Evolutionary conservation across 2,797 vertebrate genomes (phyloP).

Genomic region (Helostoma temminkii): DNA sequence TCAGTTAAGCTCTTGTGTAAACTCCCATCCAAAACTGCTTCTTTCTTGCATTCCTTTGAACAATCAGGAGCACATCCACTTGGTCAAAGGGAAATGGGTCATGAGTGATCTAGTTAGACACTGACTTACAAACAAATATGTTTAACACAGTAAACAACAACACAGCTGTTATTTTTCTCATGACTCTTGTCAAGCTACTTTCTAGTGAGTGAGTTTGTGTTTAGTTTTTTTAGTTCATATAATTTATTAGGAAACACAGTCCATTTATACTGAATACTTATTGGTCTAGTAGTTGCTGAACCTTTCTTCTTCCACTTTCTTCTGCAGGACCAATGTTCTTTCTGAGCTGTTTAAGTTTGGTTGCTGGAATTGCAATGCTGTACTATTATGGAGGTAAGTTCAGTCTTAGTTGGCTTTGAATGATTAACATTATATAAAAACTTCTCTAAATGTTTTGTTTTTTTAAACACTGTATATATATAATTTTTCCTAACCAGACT

Average conservation of each 20-base stretch:
- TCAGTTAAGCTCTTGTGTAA: constrained; percentile 63
- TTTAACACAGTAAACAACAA: constrained; percentile 16
- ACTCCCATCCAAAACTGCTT: constrained; percentile 43
- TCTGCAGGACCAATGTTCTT: constrained; percentile 75
- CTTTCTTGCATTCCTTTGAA: constrained; percentile 67
- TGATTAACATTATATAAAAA: not conserved
- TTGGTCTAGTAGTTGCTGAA: not conserved
- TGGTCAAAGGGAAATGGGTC: constrained; percentile 69
- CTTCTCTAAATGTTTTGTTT: not conserved
- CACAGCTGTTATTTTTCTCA: constrained; percentile 1
- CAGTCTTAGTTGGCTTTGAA: not conserved
- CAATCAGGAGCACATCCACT: constrained; percentile 47
- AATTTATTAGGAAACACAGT: not conserved
- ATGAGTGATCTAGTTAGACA: constrained; percentile 30
- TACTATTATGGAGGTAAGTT: constrained; percentile 78
- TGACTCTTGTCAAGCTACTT: not conserved
- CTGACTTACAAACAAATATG: constrained; percentile 13
- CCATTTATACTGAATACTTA: not conserved
- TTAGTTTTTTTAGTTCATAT: not conserved
- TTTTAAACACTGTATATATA: not conserved
- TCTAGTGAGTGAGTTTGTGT: not conserved
- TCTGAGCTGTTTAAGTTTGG: constrained; percentile 76
- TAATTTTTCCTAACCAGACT: constrained; percentile 2
- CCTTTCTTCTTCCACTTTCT: constrained; percentile 1
- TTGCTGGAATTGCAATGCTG: constrained; percentile 68